Evolutionary conservation across 2,888 invertebrate species (phyloP).

Genomic region (Teleogryllus oceanicus): DNA sequence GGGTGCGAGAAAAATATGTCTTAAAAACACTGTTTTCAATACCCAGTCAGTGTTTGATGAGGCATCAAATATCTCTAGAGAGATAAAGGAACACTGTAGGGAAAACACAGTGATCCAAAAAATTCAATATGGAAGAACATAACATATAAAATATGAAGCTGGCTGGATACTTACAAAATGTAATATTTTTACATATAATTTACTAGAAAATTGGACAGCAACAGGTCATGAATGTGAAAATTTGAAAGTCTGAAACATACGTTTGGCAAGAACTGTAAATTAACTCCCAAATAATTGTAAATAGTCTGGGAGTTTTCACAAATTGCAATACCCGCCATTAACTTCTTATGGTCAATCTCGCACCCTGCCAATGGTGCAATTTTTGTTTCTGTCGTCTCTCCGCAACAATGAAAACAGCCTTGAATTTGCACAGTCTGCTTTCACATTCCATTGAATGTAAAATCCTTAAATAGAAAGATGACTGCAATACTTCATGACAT

Average conservation of each 20-base stretch:
- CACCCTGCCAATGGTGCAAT: conserved; percentile 29
- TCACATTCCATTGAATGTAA: conserved; percentile 30
- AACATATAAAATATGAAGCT: background rate
- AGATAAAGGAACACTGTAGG: conserved; percentile 22
- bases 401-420: conserved; percentile 25
- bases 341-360: conserved; percentile 26
- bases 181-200: background rate
- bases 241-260: conserved; percentile 18
- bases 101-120: background rate
- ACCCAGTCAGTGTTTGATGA: background rate
- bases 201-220: conserved; percentile 11
- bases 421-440: conserved; percentile 32
- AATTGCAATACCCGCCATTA: conserved; percentile 20
- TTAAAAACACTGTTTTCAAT: background rate
- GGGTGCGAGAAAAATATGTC: conserved; percentile 29
- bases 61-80: conserved; percentile 18
- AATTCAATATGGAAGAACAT: conserved; percentile 18
- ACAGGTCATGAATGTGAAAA: background rate
- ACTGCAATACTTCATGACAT: conserved; percentile 21
- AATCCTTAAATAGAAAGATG: conserved; percentile 24
- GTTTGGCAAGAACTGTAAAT: conserved; percentile 6
- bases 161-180: conserved; percentile 18
- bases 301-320: background rate
- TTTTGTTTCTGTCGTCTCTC: conserved; percentile 2
- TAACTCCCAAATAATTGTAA: background rate